Base-by-base conservation (phyloP, 92 coral and sea anemone genomes). In the Desmophyllum pertusum region DNA sequence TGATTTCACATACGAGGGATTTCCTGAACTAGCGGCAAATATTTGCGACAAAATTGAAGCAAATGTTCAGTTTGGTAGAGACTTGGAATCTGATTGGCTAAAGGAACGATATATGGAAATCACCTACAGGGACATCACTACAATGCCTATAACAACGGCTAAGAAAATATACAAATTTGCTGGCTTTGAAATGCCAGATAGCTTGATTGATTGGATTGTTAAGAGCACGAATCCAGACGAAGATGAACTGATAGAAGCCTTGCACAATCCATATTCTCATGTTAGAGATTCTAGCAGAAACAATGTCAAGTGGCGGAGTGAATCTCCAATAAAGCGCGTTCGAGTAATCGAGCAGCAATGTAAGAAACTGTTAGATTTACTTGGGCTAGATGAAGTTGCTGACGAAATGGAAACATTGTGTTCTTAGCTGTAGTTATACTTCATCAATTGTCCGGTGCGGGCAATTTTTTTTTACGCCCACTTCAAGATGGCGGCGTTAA, bases 101-200 rank as follows among this genome's bases (percentile, higher is more conserved):
- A 75, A 64, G 14, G 75, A 75, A 23, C 19, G 81, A 8, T 84
- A 84, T 19, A 63, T 75, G 81, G 81, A 75, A n/a, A n/a, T 84
- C 46, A 36, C 37, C 3, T 84, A 84, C 66, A 21, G 30, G 9
- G 83, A 84, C 6, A 75, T 84, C 10, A 57, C 87, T 14, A 76
- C 75, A 7, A 84, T 65, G 81, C 87, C 87, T 17, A 13, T 84
- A 2, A 33, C 75, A 6, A 84, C 87, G 19, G 87, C 87, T 23
- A 55, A 75, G 81, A 76, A 84, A 63, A 55, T 84, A 3, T 84
- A 84, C 66, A 66, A 75, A 57, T 84, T 84, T 75, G 87, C 87
- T 59, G 82, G 76, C 46, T 84, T 84, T 29, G 65, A 84, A 62
- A 75, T 84, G 82, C 82, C 82, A 2, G 87, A 84, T 21, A 75